Conservation (phyloP, 2,888 invertebrate genomes). For the Gisinianus flammeolus region DNA sequence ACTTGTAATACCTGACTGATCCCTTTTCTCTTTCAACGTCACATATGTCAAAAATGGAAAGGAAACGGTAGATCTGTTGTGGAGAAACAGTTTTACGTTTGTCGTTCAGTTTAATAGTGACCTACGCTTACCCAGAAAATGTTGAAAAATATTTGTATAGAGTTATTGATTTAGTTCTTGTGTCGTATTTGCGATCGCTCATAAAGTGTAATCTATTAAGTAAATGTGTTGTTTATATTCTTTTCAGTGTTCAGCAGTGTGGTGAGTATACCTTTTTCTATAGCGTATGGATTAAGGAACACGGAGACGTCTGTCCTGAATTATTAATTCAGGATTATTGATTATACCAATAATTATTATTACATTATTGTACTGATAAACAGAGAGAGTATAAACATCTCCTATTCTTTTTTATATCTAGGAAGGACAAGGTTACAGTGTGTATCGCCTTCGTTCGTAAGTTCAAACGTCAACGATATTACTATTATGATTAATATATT, state of each 20-base stretch:
- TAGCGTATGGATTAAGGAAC: background rate
- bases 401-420: background rate
- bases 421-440: constrained; percentile 83
- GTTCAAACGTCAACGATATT: too few relatives aligned
- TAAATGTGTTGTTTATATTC: background rate
- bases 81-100: too few relatives aligned
- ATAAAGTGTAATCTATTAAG: background rate
- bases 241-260: constrained; percentile 79
- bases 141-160: background rate
- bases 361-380: background rate
- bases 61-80: too few relatives aligned
- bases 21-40: too few relatives aligned
- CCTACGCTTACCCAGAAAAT: too few relatives aligned
- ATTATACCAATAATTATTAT: background rate
- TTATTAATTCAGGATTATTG: background rate
- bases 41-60: too few relatives aligned
- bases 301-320: background rate
- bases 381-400: background rate
- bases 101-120: too few relatives aligned
- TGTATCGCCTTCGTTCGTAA: constrained; percentile 80
- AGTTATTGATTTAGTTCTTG: too few relatives aligned
- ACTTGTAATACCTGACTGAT: too few relatives aligned
- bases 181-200: constrained; percentile 65
- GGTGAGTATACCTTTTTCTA: background rate
- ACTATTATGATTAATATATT: too few relatives aligned